Evolutionary conservation across 2,888 invertebrate species (phyloP).

Genomic region (Drosophila sordidapex): DNA sequence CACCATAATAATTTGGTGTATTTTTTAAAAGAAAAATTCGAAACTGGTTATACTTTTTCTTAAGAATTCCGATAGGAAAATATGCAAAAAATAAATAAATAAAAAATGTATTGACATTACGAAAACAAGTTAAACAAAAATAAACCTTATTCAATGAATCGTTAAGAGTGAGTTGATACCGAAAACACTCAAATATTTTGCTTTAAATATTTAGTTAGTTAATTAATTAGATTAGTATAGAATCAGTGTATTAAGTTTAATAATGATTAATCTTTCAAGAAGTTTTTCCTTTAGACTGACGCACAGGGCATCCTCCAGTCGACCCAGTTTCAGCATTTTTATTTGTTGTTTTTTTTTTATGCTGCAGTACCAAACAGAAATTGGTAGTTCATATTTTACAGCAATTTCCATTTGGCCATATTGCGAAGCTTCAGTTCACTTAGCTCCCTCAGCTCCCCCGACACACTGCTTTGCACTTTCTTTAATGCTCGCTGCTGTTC

Average conservation of each 20-base stretch:
- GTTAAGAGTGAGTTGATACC: background rate
- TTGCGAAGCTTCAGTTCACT: constrained; percentile 56
- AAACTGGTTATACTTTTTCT: background rate
- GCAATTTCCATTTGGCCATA: constrained; percentile 80
- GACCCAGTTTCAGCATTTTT: background rate
- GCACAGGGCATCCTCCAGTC: constrained; percentile 14
- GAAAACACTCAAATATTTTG: background rate
- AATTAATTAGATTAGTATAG: too few relatives aligned
- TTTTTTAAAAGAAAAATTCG: background rate
- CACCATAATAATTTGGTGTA: background rate
- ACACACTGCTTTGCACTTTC: constrained; percentile 20
- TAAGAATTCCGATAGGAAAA: background rate
- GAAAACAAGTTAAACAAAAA: background rate
- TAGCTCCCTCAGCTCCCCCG: background rate
- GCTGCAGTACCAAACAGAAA: constrained; percentile 62
- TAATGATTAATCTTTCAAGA: background rate
- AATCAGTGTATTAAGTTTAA: background rate
- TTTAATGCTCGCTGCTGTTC: constrained; percentile 15
- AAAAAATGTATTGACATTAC: background rate
- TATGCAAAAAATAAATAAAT: background rate
- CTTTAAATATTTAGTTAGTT: background rate
- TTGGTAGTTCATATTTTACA: constrained; percentile 80
- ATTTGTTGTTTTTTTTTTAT: constrained; percentile 45
- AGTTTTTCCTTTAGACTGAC: background rate
- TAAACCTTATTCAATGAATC: background rate